Evolutionary conservation across 2,797 vertebrate species (phyloP).

Genomic region (Danio jaintianensis): DNA sequence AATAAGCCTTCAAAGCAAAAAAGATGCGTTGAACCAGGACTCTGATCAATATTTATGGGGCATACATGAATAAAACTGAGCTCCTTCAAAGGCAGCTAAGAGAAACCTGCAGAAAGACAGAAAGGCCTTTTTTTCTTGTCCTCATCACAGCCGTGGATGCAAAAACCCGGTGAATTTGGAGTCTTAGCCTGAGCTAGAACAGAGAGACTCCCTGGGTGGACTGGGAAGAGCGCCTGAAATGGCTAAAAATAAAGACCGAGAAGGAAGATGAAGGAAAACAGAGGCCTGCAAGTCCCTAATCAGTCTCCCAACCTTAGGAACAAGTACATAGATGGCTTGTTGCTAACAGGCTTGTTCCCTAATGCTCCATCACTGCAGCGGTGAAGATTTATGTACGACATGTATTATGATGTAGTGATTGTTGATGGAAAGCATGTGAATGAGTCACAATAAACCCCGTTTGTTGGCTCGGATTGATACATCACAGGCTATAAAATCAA

Average conservation of each 20-base stretch:
- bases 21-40: constrained; percentile 52
- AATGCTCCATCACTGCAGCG: constrained; percentile 16
- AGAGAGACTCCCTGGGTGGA: constrained; percentile 57
- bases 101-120: constrained; percentile 46
- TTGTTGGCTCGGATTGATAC: constrained; percentile 2
- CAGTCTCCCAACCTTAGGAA: constrained; percentile 33
- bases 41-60: constrained; percentile 61
- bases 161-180: constrained; percentile 36
- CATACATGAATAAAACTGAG: constrained; percentile 55
- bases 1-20: constrained; percentile 55
- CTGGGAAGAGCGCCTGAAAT: constrained; percentile 52
- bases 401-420: constrained; percentile 28
- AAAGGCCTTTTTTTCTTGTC: constrained; percentile 32
- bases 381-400: constrained; percentile 22
- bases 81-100: constrained; percentile 53
- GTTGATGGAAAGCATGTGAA: constrained; percentile 25
- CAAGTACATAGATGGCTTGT: constrained; percentile 38
- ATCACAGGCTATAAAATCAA: constrained; percentile 14
- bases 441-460: constrained; percentile 14
- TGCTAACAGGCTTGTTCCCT: constrained; percentile 40
- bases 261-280: constrained; percentile 28
- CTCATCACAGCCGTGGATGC: constrained; percentile 16
- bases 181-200: constrained; percentile 40
- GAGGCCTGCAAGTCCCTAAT: constrained; percentile 25
- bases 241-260: constrained; percentile 55